Evolutionary conservation across 2,797 vertebrate genomes (phyloP), one percentile per base, ranked within the genome.

Genomic region (Onychomys leucogaster): DNA sequence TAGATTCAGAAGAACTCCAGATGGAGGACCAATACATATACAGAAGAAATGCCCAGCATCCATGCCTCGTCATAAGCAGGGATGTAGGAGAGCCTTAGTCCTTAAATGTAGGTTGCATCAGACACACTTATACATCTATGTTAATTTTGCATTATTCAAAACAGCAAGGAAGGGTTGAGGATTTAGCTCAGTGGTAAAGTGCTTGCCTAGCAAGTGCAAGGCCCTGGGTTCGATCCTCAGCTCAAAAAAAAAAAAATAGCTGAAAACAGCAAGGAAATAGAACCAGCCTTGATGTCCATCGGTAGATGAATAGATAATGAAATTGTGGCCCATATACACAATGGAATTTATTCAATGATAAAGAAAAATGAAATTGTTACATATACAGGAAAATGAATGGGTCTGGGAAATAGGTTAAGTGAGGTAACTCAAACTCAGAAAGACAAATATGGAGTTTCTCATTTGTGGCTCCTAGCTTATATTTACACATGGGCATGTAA

Each of bases 1-100:
- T n/a, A 1, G 59, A 52, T 80, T 93, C 59, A 91, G 82, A 89
- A 93, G 94, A 97, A 96, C 63, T 95, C 94, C 94, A 84, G 67
- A 65, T 81, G 25, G 55, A 81, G 25, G 83, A 9, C 49, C 27
- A 80, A 23, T 89, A 43, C 73, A 4, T 52, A 5, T 52, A 17
- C 13, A 85, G 81, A 90, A 83, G 55, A 1, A 6, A 21, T 49
- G 52, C 0, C 14, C n/a, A 83, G n/a, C 71, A 46, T 55, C 27
- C 4, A 76, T 17, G 5, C 43, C 52, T 41, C 21, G 61, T 86
- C 78, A 17, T n/a, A 80, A 75, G 69, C 43, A 86, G 86, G 63
- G 55, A 82, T 29, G 27, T 67, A 23, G 52, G 41, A 43, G 17
- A 87, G 49, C 41, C 46, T 27, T 49, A 49, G 21, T 67, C 78